phyloP scores from a whole-genome alignment of 2,113 vertebrate species.

The Tupaia chinensis region DNA sequence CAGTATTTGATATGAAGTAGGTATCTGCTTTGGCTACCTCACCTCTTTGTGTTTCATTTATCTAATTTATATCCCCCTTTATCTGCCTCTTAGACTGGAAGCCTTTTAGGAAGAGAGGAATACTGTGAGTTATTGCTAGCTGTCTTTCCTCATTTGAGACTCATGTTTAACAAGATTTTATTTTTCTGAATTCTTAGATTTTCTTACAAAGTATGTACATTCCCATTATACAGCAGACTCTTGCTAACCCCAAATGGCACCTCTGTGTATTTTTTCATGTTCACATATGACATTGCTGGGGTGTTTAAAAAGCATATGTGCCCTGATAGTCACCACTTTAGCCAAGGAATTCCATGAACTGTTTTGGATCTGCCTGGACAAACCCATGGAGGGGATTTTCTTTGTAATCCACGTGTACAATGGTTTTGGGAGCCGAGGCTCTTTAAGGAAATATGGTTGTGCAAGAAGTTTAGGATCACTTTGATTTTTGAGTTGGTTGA shows the following conservation, averaged over 20 bases:
- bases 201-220: not conserved
- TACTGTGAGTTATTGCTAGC: not conserved
- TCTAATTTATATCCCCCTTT: not conserved
- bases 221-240: not conserved
- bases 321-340: slow-evolving; percentile 27
- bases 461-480: not conserved
- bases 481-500: not conserved
- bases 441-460: not conserved
- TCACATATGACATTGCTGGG: not conserved
- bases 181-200: slow-evolving; percentile 45
- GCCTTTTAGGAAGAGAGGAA: slow-evolving; percentile 39
- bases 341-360: slow-evolving; percentile 11
- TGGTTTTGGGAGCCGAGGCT: not conserved
- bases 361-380: not conserved
- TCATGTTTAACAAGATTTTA: slow-evolving; percentile 31
- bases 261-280: not conserved
- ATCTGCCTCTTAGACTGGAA: slow-evolving; percentile 19
- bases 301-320: slow-evolving; percentile 18
- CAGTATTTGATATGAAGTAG: slow-evolving; percentile 99
- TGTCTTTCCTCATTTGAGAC: slow-evolving; percentile 1
- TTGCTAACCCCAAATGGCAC: not conserved
- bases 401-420: not conserved
- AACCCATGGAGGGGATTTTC: not conserved
- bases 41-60: slow-evolving; percentile 26
- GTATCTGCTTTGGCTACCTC: slow-evolving; percentile 77